phyloP scores from a whole-genome alignment of 2,113 vertebrate genomes.

The Rousettus leschenaultii region DNA sequence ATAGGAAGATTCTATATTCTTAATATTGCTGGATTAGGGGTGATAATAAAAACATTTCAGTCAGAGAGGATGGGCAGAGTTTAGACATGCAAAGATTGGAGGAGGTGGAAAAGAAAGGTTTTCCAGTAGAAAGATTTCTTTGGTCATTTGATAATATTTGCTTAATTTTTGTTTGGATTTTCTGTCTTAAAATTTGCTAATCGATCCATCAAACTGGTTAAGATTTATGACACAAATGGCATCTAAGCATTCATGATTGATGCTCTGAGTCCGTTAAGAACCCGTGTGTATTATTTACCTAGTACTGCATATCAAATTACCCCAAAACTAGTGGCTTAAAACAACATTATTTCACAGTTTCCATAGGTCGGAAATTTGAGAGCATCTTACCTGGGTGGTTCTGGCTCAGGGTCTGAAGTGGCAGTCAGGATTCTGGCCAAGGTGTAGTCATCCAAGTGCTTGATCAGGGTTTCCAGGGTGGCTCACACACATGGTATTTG shows the following conservation, averaged over 20 bases:
- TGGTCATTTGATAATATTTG: neutral
- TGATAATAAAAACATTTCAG: neutral
- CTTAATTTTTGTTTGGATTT: neutral
- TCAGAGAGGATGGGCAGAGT: neutral
- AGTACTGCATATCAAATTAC: neutral
- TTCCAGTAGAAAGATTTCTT: neutral
- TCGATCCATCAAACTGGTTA: neutral
- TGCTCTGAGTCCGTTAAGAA: neutral
- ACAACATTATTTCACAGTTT: neutral
- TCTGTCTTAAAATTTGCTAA: neutral
- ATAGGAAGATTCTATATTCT: neutral
- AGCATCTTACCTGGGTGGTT: neutral
- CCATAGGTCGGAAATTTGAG: neutral
- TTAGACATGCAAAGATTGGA: neutral
- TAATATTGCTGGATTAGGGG: neutral
- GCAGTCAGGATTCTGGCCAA: too few relatives aligned
- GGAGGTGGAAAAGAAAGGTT: neutral
- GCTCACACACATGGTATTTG: neutral
- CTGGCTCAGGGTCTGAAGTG: neutral
- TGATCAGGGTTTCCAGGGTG: neutral
- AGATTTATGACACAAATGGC: neutral
- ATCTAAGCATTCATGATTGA: neutral
- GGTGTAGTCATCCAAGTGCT: neutral
- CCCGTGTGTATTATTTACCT: neutral
- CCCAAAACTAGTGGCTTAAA: neutral